These are phyloP conservation scores for Agrenia bidenticulata DNA, from an alignment of 2,888 invertebrate species.

Conservation along the genomic window DNA sequence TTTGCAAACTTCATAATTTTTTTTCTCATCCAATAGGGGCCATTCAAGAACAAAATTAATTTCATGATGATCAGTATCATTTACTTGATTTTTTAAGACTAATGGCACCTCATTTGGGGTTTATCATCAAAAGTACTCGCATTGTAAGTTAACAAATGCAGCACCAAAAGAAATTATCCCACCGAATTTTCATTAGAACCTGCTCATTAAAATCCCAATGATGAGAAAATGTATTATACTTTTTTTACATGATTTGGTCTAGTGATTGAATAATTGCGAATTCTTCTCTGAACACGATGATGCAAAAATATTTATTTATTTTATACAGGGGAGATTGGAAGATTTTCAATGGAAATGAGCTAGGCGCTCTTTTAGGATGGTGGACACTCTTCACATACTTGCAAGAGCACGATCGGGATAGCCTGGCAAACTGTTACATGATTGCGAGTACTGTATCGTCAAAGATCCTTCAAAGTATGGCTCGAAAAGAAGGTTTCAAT, in stretches of 20 bases:
- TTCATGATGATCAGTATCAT: too few relatives aligned
- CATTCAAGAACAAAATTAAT: too few relatives aligned
- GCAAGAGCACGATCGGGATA: constrained; percentile 54
- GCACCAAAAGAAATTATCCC: too few relatives aligned
- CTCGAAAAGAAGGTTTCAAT: constrained; percentile 73
- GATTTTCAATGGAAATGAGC: constrained; percentile 91
- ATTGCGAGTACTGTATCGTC: constrained; percentile 95
- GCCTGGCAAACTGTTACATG: constrained; percentile 26
- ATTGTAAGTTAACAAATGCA: too few relatives aligned
- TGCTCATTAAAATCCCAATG: too few relatives aligned
- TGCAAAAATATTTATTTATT: background rate
- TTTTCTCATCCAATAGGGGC: too few relatives aligned
- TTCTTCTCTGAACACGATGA: background rate
- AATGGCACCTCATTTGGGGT: background rate
- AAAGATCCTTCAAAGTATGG: constrained; percentile 83
- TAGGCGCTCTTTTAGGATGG: constrained; percentile 91
- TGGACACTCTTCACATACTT: constrained; percentile 73
- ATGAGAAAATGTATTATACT: background rate
- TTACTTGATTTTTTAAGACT: too few relatives aligned
- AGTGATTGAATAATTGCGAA: background rate
- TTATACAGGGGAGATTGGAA: constrained; percentile 71
- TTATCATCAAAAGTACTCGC: too few relatives aligned
- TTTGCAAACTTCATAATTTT: too few relatives aligned
- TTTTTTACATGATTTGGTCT: constrained; percentile 4
- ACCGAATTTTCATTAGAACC: too few relatives aligned